phyloP scores from a whole-genome alignment of 2,888 invertebrate genomes.

The Eilema griseolum region DNA sequence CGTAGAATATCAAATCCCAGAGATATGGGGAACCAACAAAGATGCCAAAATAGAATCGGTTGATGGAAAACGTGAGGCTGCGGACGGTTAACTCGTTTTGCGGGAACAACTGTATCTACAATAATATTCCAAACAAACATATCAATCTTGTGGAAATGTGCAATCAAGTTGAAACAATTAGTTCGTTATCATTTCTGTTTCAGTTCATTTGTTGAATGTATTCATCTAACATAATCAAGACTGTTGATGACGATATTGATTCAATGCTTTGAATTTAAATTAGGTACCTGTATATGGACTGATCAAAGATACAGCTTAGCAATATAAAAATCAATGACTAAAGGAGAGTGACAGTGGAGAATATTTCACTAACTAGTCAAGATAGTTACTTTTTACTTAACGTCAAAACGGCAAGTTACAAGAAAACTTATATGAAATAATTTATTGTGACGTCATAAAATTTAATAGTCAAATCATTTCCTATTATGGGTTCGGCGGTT shows the following conservation, averaged over 20 bases:
- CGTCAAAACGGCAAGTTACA: no score
- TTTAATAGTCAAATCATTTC: no score
- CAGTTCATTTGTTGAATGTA: conserved; percentile 55
- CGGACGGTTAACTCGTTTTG: conserved; percentile 44
- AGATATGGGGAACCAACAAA: conserved; percentile 57
- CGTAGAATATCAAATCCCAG: conserved; percentile 65
- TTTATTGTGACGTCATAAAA: no score
- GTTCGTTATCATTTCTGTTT: conserved; percentile 55
- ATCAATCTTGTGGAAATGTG: conserved; percentile 50
- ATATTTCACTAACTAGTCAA: no score
- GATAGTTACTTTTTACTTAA: no score
- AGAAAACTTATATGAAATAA: no score
- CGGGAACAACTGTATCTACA: conserved; percentile 31
- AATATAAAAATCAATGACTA: no score
- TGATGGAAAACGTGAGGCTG: conserved; percentile 43
- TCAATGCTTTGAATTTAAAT: not conserved
- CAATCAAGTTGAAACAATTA: conserved; percentile 57
- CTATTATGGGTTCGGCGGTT: no score
- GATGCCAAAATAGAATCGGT: conserved; percentile 54
- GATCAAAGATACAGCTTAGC: no score
- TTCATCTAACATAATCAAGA: conserved; percentile 18
- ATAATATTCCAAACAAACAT: conserved; percentile 37
- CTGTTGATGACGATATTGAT: not conserved
- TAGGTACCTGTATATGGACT: not conserved
- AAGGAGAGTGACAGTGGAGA: no score